These are phyloP conservation scores for Drosophila hamatofila DNA, from an alignment of 2,888 invertebrate genomes.

Conservation along the genomic window DNA sequence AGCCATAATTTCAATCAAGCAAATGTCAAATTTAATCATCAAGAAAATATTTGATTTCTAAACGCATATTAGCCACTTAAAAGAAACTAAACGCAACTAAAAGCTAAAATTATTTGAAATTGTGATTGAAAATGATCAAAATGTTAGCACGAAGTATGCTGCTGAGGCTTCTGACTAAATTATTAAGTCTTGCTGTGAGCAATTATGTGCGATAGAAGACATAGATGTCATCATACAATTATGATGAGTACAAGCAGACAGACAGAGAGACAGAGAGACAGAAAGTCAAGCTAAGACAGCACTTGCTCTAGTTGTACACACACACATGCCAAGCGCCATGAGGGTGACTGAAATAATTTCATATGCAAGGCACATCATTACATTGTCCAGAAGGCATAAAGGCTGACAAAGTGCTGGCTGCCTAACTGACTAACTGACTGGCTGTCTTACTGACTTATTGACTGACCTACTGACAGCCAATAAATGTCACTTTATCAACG, in stretches of 20 bases:
- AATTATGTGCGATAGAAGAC: slow-evolving; percentile 31
- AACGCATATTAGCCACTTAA: background rate
- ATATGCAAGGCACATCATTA: slow-evolving; percentile 75
- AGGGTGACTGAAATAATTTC: slow-evolving; percentile 43
- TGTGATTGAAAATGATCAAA: slow-evolving; percentile 4
- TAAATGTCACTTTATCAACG: slow-evolving; percentile 72
- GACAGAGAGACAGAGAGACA: background rate
- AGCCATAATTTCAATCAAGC: background rate
- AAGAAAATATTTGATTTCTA: background rate
- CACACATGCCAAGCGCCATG: slow-evolving; percentile 11
- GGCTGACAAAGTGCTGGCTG: slow-evolving; percentile 61
- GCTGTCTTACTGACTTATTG: slow-evolving; percentile 15
- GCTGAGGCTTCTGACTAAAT: background rate
- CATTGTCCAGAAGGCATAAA: slow-evolving; percentile 52
- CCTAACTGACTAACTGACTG: slow-evolving; percentile 27
- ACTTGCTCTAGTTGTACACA: slow-evolving; percentile 11
- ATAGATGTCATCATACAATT: slow-evolving; percentile 53
- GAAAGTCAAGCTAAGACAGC: background rate
- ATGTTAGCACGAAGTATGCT: background rate
- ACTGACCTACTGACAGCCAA: slow-evolving; percentile 63
- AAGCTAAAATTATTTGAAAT: slow-evolving; percentile 2
- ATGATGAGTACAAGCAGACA: slow-evolving; percentile 8
- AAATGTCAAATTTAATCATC: background rate
- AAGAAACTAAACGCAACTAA: background rate
- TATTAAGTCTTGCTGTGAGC: slow-evolving; percentile 12